Conservation (phyloP, 2,797 vertebrate genomes). For the Brachyalestes nurse region DNA sequence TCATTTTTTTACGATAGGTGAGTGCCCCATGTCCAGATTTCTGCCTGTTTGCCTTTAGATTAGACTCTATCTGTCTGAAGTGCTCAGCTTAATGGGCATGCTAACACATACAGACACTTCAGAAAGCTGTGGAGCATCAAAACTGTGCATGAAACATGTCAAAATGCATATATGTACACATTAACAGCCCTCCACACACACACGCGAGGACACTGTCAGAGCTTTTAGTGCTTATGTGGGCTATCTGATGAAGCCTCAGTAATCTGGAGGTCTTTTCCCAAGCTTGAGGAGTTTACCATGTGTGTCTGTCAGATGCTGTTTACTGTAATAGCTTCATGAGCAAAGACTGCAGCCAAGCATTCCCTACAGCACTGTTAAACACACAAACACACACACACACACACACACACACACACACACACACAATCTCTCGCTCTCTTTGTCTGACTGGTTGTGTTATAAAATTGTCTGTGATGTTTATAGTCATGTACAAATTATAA, state of each 20-base stretch:
- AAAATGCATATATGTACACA: background rate
- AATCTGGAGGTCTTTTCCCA: constrained; percentile 40
- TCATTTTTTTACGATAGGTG: background rate
- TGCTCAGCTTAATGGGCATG: background rate
- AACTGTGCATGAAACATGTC: background rate
- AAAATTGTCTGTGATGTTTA: background rate
- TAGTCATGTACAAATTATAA: background rate
- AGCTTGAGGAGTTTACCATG: constrained; percentile 51
- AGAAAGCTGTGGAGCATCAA: background rate
- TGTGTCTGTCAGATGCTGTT: constrained; percentile 73
- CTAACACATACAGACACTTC: background rate
- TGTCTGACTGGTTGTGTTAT: background rate
- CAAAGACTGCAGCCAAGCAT: constrained; percentile 64
- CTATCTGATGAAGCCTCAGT: constrained; percentile 49
- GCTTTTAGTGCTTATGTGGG: constrained; percentile 43
- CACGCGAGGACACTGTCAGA: constrained; percentile 35
- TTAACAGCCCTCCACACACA: constrained; percentile 13
- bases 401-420: constrained; percentile 14
- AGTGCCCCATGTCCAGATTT: background rate
- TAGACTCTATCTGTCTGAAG: background rate
- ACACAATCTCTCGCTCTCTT: background rate
- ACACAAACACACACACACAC: constrained; percentile 10
- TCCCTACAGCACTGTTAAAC: constrained; percentile 29
- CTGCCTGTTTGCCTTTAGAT: background rate
- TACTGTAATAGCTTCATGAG: constrained; percentile 75